Conservation (phyloP, 92 coral and sea anemone species). For the Micromussa lordhowensis region DNA sequence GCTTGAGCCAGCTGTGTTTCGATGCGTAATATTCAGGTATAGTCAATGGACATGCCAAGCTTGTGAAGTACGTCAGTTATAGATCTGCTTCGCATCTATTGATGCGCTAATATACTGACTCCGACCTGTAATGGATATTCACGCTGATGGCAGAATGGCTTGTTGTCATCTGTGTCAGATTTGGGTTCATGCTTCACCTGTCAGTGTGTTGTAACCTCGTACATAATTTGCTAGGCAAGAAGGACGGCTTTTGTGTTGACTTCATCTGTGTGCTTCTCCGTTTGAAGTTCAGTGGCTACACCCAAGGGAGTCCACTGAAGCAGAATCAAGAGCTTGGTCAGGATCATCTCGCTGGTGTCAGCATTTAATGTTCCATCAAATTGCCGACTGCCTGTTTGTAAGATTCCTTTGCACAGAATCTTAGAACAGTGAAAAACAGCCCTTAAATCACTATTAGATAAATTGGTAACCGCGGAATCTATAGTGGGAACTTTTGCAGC, state of each 20-base stretch:
- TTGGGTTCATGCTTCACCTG: slow-evolving; percentile 42
- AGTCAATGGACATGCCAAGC: slow-evolving; percentile 45
- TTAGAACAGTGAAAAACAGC: slow-evolving; percentile 44
- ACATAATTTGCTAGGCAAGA: slow-evolving; percentile 54
- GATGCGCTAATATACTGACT: slow-evolving; percentile 33
- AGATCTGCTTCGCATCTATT: slow-evolving; percentile 41
- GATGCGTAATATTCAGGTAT: slow-evolving; percentile 46
- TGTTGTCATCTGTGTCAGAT: slow-evolving; percentile 27
- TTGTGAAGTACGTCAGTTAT: slow-evolving; percentile 34
- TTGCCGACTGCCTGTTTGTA: slow-evolving; percentile 40
- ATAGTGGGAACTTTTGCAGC: slow-evolving; percentile 68
- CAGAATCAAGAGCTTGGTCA: slow-evolving; percentile 38
- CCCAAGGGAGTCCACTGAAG: slow-evolving; percentile 45
- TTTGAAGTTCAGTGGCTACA: slow-evolving; percentile 30
- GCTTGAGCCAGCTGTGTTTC: slow-evolving; percentile 52
- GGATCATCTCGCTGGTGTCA: slow-evolving; percentile 26
- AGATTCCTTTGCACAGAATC: slow-evolving; percentile 36
- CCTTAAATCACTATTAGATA: slow-evolving; percentile 49
- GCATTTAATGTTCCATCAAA: slow-evolving; percentile 23
- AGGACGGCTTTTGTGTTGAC: slow-evolving; percentile 42
- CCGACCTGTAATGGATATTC: slow-evolving; percentile 52
- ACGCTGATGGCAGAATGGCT: slow-evolving; percentile 44
- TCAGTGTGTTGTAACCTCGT: slow-evolving; percentile 29
- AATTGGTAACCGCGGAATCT: slow-evolving; percentile 33
- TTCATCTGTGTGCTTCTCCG: slow-evolving; percentile 26